A percentile compares a stretch with the other conserved stretches of the same genome.
phyloP scores from a whole-genome alignment of 1,140 invertebrate species.

The Zaprionus davidi region DNA sequence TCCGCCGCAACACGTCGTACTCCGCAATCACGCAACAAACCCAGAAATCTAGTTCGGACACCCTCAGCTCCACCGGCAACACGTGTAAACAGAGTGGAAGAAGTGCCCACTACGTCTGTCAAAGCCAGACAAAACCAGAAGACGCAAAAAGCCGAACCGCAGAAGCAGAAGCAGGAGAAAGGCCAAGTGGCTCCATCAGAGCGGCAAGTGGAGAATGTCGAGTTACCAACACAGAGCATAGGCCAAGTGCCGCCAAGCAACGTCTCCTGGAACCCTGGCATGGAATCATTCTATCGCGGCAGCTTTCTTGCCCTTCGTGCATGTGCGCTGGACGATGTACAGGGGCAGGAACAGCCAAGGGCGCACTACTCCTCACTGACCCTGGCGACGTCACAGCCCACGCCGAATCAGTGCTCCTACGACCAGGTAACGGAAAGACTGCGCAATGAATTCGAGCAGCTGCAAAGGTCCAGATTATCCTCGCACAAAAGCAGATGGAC shows the following conservation, averaged over 20 bases:
- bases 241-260: no score
- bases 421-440: no score
- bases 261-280: background rate
- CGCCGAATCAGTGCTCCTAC: no score
- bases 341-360: no score
- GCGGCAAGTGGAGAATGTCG: no score
- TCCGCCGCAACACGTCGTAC: background rate
- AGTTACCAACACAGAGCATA: background rate
- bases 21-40: background rate
- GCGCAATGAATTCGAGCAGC: no score
- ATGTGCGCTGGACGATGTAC: background rate
- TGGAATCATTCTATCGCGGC: conserved; percentile 44
- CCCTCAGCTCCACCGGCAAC: background rate
- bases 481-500: background rate
- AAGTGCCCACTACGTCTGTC: no score
- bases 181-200: no score
- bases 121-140: no score
- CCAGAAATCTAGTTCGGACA: background rate
- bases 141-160: no score
- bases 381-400: background rate
- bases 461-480: no score
- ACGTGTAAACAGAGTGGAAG: background rate
- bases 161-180: no score
- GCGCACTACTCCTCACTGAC: background rate
- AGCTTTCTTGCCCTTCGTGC: conserved; percentile 46